phyloP scores from a whole-genome alignment of 2,888 invertebrate species.

The Sminthurides aquaticus region DNA sequence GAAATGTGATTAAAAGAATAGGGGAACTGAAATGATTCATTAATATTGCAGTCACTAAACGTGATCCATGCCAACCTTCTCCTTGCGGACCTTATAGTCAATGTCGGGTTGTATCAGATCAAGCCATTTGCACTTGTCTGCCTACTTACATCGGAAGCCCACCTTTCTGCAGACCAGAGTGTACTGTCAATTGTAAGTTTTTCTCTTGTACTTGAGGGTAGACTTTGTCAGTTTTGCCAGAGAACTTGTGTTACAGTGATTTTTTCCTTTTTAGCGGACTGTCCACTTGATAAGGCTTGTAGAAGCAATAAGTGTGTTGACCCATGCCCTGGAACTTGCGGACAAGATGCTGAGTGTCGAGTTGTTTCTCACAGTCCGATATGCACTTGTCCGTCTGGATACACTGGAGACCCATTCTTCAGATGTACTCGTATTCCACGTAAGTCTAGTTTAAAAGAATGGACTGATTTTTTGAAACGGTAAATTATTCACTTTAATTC shows the following conservation, averaged over 20 bases:
- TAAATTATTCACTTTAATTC: background rate
- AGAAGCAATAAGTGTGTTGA: conserved; percentile 59
- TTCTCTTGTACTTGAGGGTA: no score
- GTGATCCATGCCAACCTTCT: conserved; percentile 47
- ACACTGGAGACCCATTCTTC: conserved; percentile 33
- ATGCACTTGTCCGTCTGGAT: conserved; percentile 51
- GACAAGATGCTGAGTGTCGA: conserved; percentile 46
- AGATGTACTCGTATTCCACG: conserved; percentile 27
- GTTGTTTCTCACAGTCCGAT: conserved; percentile 51
- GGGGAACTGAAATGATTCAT: background rate
- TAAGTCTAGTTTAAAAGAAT: conserved; percentile 1
- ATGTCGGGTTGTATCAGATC: conserved; percentile 12
- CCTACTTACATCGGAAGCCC: conserved; percentile 23
- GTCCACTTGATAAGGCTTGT: conserved; percentile 53
- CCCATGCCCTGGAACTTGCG: conserved; percentile 65
- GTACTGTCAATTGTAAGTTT: conserved; percentile 45
- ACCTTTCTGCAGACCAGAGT: conserved; percentile 42
- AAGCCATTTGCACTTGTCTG: conserved; percentile 18
- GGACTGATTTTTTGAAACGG: background rate
- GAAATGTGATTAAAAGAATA: background rate
- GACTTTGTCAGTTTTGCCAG: no score
- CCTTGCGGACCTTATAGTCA: conserved; percentile 46
- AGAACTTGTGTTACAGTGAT: no score
- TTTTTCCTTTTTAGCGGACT: conserved; percentile 56
- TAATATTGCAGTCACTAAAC: conserved; percentile 9